Base-by-base conservation (phyloP, 1,140 invertebrate species). In the Solenopsis invicta region DNA sequence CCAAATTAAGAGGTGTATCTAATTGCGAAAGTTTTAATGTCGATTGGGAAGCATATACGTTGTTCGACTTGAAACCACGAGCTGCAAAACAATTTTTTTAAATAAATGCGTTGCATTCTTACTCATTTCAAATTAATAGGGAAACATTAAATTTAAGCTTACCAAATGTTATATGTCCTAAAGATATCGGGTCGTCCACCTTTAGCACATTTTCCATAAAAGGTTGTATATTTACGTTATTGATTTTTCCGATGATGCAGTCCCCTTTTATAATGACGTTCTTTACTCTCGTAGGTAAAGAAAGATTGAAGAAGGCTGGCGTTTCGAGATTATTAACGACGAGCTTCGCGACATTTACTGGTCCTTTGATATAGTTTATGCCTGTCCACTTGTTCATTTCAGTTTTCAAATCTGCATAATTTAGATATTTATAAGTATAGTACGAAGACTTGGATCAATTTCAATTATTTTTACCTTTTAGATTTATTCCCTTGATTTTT, bases 81-180 rank as follows among this genome's bases (percentile, higher is more conserved):
- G 24, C 91, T 91, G 61, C 12, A 48, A 13, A 18, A 45, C 12
- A 34, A 12, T 5, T n/a, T 52, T 16, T 52, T 21, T 9, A 56
- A 45, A 34, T 34, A 37, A 48, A 72, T 72, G 2, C 8, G 0
- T 80, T 71, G 18, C 18, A 69, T 80, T 80, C 13, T 69, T 45
- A 24, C 41, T 62, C 4, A 29, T 59, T 34, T 67, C 37, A 16
- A 67, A 67, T 62, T 87, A 52, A 48, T 34, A 1, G 9, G 13
- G 6, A 84, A 21, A 50, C 24, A 54, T 24, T 6, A 29, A 12
- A 56, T 52, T 12, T 69, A 50, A 69, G 72, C 62, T 90, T 67
- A 92, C 92, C 54, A 62, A 94, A 94, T 34, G 78, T 91, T 84
- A 93, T 75, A 8, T 91, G 87, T 18, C 81, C 91, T 21, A 93